Conservation (phyloP, 2,888 invertebrate genomes). For the Harpagoxenus sublaevis region DNA sequence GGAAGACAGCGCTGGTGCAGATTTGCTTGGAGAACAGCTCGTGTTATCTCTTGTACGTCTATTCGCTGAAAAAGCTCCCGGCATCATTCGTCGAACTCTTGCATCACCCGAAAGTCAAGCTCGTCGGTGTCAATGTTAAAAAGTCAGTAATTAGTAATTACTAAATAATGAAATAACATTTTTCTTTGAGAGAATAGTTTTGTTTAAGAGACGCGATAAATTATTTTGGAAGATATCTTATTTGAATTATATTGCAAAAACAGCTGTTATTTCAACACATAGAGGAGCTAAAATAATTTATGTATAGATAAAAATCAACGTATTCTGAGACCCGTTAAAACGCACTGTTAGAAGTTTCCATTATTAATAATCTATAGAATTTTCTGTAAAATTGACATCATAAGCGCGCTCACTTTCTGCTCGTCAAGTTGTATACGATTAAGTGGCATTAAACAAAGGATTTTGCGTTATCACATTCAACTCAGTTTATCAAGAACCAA, state of each 20-base stretch:
- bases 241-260: not conserved
- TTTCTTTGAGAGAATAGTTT: not conserved
- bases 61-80: slow-evolving; percentile 88
- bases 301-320: not conserved
- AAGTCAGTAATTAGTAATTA: slow-evolving; percentile 85
- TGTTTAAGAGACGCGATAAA: slow-evolving; percentile 16
- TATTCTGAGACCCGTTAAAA: not conserved
- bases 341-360: not conserved
- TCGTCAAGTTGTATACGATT: not conserved
- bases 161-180: not conserved
- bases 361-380: not conserved
- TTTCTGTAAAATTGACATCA: not conserved
- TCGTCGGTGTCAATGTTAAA: slow-evolving; percentile 90
- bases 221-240: not conserved
- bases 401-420: not conserved
- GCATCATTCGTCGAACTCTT: slow-evolving; percentile 87
- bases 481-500: not conserved
- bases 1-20: slow-evolving; percentile 89
- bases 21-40: slow-evolving; percentile 87
- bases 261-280: not conserved
- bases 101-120: slow-evolving; percentile 88
- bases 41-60: slow-evolving; percentile 89
- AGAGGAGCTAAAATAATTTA: not conserved
- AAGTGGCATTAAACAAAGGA: not conserved
- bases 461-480: not conserved